Evolutionary conservation across 2,113 vertebrate species (phyloP).

Genomic region (Argyrosomus japonicus): DNA sequence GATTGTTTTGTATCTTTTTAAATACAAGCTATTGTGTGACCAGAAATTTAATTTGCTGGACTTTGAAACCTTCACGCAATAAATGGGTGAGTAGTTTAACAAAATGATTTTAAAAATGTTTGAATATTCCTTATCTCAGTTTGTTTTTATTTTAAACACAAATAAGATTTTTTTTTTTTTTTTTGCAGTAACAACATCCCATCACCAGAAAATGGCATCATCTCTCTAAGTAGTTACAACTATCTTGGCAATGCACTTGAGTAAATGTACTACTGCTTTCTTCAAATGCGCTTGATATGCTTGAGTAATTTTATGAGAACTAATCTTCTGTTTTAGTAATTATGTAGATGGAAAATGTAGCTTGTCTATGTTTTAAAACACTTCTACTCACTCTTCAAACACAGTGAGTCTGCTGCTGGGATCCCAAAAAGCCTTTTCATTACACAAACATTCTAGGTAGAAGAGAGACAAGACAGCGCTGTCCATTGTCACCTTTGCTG

Average conservation of each 20-base stretch:
- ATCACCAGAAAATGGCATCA: not conserved
- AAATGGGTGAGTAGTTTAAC: not conserved
- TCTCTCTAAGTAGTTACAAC: not conserved
- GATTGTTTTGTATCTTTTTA: not conserved
- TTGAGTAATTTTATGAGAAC: conserved; percentile 25
- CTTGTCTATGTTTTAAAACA: conserved; percentile 19
- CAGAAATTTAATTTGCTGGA: not conserved
- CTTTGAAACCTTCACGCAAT: not conserved
- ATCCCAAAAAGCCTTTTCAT: conserved; percentile 9
- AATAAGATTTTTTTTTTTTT: not conserved
- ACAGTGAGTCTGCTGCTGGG: not conserved
- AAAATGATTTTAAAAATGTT: not conserved
- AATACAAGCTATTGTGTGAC: not conserved
- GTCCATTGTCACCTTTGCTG: too few relatives aligned
- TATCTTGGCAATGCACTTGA: not conserved
- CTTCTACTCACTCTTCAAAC: not conserved
- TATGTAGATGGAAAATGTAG: conserved; percentile 15
- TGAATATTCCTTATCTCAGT: not conserved
- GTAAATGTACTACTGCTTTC: not conserved
- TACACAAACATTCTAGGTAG: not conserved
- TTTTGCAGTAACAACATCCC: not conserved
- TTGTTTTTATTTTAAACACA: not conserved
- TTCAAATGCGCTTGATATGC: not conserved
- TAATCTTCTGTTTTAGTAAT: conserved; percentile 16
- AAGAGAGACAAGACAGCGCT: too few relatives aligned